A percentile compares a stretch with the other conserved stretches of the same genome.
These are phyloP conservation scores for Mus spicilegus DNA, from an alignment of 2,113 vertebrate species.

Conservation along the genomic window DNA sequence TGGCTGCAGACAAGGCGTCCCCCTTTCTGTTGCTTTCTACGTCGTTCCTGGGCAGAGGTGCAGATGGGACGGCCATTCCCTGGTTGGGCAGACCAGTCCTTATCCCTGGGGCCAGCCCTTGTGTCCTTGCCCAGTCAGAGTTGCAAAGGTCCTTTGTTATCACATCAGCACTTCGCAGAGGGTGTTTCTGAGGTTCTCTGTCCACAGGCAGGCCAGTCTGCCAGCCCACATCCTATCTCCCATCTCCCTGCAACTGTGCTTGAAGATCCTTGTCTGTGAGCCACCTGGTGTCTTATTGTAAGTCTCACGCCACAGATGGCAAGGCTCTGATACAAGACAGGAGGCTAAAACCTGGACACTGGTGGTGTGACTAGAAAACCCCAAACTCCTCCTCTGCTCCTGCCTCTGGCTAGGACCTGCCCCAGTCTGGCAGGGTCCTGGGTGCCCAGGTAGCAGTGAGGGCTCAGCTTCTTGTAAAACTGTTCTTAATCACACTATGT, in stretches of 20 bases:
- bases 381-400: neutral
- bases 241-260: neutral
- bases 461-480: neutral
- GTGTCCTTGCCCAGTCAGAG: no score
- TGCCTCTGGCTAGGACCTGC: neutral
- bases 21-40: neutral
- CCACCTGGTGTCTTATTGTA: neutral
- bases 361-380: neutral
- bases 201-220: neutral
- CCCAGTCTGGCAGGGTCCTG: neutral
- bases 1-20: accelerated
- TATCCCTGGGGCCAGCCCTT: neutral
- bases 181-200: neutral
- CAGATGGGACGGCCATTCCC: accelerated
- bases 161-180: accelerated
- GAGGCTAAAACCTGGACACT: neutral
- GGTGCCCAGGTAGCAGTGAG: neutral
- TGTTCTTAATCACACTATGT: neutral
- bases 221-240: neutral
- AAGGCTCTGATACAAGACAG: neutral
- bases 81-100: accelerated
- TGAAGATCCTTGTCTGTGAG: neutral
- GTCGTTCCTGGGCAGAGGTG: neutral
- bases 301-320: neutral
- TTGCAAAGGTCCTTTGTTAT: neutral